Evolutionary conservation across 2,888 invertebrate species (phyloP).

Genomic region (Silvanus unidentatus): DNA sequence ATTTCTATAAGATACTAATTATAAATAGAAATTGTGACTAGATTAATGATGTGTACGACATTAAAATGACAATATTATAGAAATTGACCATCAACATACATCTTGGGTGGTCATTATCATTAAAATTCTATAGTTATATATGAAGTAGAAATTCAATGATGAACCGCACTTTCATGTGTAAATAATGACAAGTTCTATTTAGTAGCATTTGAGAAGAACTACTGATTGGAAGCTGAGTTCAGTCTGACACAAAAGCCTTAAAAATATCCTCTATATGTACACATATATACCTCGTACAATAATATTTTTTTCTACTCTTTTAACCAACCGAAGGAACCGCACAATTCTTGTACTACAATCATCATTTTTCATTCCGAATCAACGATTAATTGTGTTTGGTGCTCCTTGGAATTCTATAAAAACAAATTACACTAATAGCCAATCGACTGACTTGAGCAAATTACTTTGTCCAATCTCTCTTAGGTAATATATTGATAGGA

Average conservation of each 20-base stretch:
- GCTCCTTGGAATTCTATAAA: conserved; percentile 4
- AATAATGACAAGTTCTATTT: conserved; percentile 7
- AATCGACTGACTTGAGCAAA: conserved; percentile 4
- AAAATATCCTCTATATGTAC: conserved; percentile 2
- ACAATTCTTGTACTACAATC: conserved; percentile 6
- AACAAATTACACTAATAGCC: conserved; percentile 7
- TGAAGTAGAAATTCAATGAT: conserved; percentile 8
- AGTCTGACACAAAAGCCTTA: conserved; percentile 5
- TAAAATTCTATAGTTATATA: not conserved
- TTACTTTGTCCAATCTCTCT: conserved; percentile 2
- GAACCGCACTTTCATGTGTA: conserved; percentile 7
- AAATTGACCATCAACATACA: not conserved
- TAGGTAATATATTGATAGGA: no score
- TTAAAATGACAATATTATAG: conserved; percentile 1
- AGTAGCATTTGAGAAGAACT: conserved; percentile 3
- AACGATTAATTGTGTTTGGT: conserved; percentile 6
- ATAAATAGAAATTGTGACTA: no score
- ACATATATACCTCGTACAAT: no score
- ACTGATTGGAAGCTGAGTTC: conserved; percentile 5
- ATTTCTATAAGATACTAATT: no score
- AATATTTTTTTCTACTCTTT: no score
- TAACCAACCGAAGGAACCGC: conserved; percentile 1
- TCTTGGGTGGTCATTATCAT: conserved; percentile 5
- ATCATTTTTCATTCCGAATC: conserved; percentile 6
- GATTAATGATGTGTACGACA: conserved; percentile 4